These are phyloP conservation scores for Parasteatoda tepidariorum DNA, from an alignment of 1,140 invertebrate genomes.

Conservation along the genomic window DNA sequence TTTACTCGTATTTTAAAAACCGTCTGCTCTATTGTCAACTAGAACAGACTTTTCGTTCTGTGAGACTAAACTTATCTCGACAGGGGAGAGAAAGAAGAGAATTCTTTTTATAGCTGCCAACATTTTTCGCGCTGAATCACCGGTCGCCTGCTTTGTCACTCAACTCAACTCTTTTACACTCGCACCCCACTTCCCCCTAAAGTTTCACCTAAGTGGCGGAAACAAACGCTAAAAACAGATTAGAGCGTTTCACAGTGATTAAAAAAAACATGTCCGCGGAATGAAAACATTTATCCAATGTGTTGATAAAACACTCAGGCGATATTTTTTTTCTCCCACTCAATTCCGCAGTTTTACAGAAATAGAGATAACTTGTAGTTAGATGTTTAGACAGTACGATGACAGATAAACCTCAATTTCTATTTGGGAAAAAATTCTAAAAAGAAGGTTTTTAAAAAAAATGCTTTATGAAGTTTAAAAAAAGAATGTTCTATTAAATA, in stretches of 20 bases:
- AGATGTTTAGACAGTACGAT: not conserved
- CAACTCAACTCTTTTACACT: slow-evolving; percentile 3
- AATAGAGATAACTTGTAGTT: not conserved
- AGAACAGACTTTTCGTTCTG: not conserved
- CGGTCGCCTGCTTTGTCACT: slow-evolving; percentile 58
- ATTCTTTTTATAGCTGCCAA: slow-evolving; percentile 25
- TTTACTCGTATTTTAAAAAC: too few relatives aligned
- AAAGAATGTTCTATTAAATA: too few relatives aligned
- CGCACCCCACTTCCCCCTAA: not conserved
- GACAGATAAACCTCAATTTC: too few relatives aligned
- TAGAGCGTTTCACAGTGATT: slow-evolving; percentile 19
- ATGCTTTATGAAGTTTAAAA: too few relatives aligned
- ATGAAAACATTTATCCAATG: slow-evolving; percentile 51
- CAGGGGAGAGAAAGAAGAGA: slow-evolving; percentile 28
- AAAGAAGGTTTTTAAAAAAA: too few relatives aligned
- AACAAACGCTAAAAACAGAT: slow-evolving; percentile 60
- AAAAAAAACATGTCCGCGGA: slow-evolving; percentile 1
- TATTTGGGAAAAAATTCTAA: too few relatives aligned
- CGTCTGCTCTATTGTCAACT: slow-evolving; percentile 20
- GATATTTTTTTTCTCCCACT: not conserved
- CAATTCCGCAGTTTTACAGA: not conserved
- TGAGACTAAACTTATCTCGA: slow-evolving; percentile 34
- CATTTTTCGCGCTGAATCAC: slow-evolving; percentile 53
- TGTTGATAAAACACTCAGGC: slow-evolving; percentile 43
- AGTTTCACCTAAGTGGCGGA: slow-evolving; percentile 41